Conservation (phyloP, 1,140 invertebrate genomes). For the Drosophila mayri region DNA sequence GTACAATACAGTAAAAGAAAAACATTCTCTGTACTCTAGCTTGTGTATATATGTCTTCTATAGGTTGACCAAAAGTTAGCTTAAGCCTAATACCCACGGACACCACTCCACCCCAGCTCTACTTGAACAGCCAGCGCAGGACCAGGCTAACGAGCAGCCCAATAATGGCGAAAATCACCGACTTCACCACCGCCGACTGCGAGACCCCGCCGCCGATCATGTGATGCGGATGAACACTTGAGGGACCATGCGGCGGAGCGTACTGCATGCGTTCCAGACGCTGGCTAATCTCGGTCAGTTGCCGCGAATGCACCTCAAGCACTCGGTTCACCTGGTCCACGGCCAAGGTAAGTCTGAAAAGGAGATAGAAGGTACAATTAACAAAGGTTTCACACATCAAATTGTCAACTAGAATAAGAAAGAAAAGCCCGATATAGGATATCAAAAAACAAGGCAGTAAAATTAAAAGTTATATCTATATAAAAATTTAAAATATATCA, state of each 20-base stretch:
- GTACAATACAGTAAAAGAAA: conserved; percentile 57
- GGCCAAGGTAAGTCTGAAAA: conserved; percentile 58
- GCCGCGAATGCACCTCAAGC: conserved; percentile 69
- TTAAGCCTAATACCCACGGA: conserved; percentile 56
- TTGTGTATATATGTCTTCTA: conserved; percentile 51
- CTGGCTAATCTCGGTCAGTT: conserved; percentile 64
- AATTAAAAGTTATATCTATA: not conserved
- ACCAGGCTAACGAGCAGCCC: conserved; percentile 58
- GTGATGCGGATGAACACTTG: conserved; percentile 24
- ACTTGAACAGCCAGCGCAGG: conserved; percentile 72
- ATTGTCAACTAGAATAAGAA: too few relatives aligned
- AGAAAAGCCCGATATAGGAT: too few relatives aligned
- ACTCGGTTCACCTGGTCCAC: conserved; percentile 73
- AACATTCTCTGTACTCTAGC: conserved; percentile 31
- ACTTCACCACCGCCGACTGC: conserved; percentile 56
- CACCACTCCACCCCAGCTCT: conserved; percentile 35
- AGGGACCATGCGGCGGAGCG: conserved; percentile 37
- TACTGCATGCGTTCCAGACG: conserved; percentile 77
- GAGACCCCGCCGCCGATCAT: conserved; percentile 54
- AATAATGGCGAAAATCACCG: conserved; percentile 61
- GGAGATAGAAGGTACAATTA: not conserved
- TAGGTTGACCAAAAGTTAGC: conserved; percentile 59
- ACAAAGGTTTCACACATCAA: too few relatives aligned
- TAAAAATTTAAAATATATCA: not conserved
- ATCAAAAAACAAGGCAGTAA: too few relatives aligned